Conservation (phyloP, 2,113 vertebrate genomes). For the Pelobates fuscus region DNA sequence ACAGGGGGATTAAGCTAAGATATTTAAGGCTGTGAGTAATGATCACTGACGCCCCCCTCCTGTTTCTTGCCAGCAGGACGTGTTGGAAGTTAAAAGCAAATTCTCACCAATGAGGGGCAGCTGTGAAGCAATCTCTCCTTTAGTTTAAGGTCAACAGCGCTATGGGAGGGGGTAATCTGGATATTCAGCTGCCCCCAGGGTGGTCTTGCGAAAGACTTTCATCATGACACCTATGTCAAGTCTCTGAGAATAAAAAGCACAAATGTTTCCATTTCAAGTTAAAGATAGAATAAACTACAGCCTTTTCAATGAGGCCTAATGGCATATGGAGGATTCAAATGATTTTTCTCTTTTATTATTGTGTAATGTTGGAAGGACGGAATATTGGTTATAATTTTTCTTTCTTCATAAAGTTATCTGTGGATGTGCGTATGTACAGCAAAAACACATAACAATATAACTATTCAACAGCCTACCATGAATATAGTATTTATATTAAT, state of each 20-base stretch:
- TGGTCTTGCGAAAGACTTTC: constrained; percentile 37
- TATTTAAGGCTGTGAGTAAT: constrained; percentile 43
- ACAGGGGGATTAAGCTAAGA: constrained; percentile 22
- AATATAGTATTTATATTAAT: too few relatives aligned
- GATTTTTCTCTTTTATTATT: too few relatives aligned
- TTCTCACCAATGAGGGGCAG: background rate
- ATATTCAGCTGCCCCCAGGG: constrained; percentile 18
- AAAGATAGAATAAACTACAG: constrained; percentile 15
- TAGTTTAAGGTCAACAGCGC: constrained; percentile 15
- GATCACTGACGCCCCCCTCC: constrained; percentile 46
- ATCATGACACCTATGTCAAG: constrained; percentile 45
- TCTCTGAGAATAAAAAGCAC: constrained; percentile 5
- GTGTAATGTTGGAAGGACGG: too few relatives aligned
- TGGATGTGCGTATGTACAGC: too few relatives aligned
- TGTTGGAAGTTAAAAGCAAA: constrained; percentile 52
- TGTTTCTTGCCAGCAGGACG: constrained; percentile 49
- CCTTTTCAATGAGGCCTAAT: background rate
- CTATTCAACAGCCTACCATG: too few relatives aligned
- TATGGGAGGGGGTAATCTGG: constrained; percentile 18
- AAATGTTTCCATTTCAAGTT: constrained; percentile 19
- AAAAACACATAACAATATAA: too few relatives aligned
- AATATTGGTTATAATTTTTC: too few relatives aligned
- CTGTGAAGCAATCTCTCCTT: background rate
- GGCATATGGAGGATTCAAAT: too few relatives aligned
- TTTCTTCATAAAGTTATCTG: too few relatives aligned